A percentile compares a stretch with the other conserved stretches of the same genome.
Conservation (phyloP, 2,113 vertebrate genomes). For the Corythaixoides concolor region DNA sequence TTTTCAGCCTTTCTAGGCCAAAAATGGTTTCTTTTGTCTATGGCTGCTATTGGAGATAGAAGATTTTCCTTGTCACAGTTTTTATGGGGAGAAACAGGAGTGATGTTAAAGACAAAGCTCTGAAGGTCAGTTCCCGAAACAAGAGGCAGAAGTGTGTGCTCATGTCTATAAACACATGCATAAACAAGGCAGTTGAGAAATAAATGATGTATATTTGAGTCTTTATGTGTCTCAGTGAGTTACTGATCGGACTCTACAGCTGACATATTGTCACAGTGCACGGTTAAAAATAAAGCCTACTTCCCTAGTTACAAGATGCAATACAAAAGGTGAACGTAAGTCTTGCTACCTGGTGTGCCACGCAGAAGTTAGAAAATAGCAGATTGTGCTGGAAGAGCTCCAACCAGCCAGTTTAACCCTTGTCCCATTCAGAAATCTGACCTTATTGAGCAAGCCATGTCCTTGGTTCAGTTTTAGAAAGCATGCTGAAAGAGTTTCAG, state of each 20-base stretch:
- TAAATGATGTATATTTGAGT: not conserved
- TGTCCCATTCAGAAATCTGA: not conserved
- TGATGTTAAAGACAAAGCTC: not conserved
- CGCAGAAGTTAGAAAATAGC: not conserved
- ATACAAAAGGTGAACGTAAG: not conserved
- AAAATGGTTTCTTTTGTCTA: not conserved
- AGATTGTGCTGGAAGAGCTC: slow-evolving; percentile 8
- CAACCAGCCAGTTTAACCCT: not conserved
- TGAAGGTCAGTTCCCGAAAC: not conserved
- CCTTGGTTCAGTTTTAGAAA: not conserved
- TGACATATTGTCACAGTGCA: not conserved
- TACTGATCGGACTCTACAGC: not conserved
- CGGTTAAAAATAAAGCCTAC: slow-evolving; percentile 16
- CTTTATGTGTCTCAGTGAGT: not conserved
- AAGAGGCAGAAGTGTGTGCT: not conserved
- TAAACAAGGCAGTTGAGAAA: not conserved
- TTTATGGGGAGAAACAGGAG: not conserved
- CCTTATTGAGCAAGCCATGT: not conserved
- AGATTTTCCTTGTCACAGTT: not conserved
- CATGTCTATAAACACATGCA: not conserved
- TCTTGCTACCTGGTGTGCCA: not conserved
- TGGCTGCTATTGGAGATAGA: not conserved
- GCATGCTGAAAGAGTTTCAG: not conserved
- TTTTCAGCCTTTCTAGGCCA: not conserved
- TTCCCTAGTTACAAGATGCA: not conserved